A percentile compares a stretch with the other conserved stretches of the same genome.
Evolutionary conservation across 2,797 vertebrate genomes (phyloP).

Genomic region (Menidia menidia): DNA sequence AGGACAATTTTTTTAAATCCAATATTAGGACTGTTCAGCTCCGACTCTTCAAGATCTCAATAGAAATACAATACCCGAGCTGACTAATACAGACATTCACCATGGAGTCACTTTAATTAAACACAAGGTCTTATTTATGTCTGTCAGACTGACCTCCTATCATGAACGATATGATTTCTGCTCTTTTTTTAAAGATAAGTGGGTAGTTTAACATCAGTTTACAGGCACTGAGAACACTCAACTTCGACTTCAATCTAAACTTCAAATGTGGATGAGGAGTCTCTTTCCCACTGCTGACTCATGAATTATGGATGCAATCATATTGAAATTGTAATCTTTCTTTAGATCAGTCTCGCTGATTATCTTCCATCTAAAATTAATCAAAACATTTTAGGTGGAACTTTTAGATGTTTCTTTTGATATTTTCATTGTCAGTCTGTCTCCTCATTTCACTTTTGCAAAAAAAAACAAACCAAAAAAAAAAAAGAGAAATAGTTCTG

Average conservation of each 20-base stretch:
- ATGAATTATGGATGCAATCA: slow-evolving; percentile 9
- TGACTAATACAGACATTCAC: no score
- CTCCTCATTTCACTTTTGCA: neutral
- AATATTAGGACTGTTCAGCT: no score
- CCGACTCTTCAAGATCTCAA: no score
- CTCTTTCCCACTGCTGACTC: neutral
- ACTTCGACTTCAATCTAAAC: neutral
- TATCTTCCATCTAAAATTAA: neutral
- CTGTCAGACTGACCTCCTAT: no score
- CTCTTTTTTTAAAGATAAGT: neutral
- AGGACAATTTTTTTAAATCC: no score
- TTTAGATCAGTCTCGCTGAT: neutral
- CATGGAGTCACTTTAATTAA: no score
- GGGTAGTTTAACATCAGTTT: neutral
- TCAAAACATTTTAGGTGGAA: neutral
- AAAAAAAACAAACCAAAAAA: neutral
- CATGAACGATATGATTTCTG: neutral
- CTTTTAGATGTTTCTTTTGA: neutral
- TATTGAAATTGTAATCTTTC: neutral
- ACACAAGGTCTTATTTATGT: no score
- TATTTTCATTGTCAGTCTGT: neutral
- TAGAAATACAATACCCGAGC: no score
- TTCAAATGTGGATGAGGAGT: neutral
- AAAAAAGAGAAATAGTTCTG: no score
- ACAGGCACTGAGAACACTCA: neutral